Conservation (phyloP, 1,140 invertebrate genomes). For the Papilio aristodemus region DNA sequence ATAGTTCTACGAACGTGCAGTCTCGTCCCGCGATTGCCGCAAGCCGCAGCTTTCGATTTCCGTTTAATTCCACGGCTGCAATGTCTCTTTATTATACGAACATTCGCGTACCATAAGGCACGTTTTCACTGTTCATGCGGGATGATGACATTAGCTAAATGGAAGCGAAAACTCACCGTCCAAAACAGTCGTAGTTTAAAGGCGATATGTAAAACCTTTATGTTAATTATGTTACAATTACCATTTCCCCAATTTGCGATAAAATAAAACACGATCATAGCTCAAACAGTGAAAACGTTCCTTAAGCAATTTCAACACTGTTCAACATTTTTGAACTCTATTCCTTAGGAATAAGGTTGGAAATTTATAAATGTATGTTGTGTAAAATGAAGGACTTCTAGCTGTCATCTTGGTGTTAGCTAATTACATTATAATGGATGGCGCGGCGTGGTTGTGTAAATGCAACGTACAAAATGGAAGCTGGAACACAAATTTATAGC, state of each 20-base stretch:
- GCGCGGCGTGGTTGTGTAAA: slow-evolving; percentile 7
- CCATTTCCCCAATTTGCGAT: too few relatives aligned
- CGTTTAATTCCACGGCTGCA: slow-evolving; percentile 71
- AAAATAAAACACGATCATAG: too few relatives aligned
- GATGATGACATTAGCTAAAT: too few relatives aligned
- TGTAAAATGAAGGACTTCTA: slow-evolving; percentile 4
- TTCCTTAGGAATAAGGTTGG: background rate
- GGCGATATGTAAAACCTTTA: too few relatives aligned
- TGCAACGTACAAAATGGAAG: slow-evolving; percentile 33
- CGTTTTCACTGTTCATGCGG: slow-evolving; percentile 29
- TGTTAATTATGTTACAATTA: too few relatives aligned
- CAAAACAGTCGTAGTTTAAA: too few relatives aligned
- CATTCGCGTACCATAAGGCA: slow-evolving; percentile 15
- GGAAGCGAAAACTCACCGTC: too few relatives aligned
- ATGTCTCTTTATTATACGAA: slow-evolving; percentile 39
- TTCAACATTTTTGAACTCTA: background rate
- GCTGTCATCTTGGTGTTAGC: slow-evolving; percentile 35
- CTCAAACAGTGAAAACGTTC: background rate
- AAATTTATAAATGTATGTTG: background rate
- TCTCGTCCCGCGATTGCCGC: slow-evolving; percentile 44
- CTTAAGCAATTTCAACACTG: background rate
- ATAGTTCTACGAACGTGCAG: slow-evolving; percentile 9
- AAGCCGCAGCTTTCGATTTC: slow-evolving; percentile 73
- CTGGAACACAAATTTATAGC: slow-evolving; percentile 30
- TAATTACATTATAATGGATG: slow-evolving; percentile 55